A percentile compares a stretch with the other conserved stretches of the same genome.
These are phyloP conservation scores for Oxyruncus cristatus DNA, from an alignment of 2,113 vertebrate species.

Conservation along the genomic window DNA sequence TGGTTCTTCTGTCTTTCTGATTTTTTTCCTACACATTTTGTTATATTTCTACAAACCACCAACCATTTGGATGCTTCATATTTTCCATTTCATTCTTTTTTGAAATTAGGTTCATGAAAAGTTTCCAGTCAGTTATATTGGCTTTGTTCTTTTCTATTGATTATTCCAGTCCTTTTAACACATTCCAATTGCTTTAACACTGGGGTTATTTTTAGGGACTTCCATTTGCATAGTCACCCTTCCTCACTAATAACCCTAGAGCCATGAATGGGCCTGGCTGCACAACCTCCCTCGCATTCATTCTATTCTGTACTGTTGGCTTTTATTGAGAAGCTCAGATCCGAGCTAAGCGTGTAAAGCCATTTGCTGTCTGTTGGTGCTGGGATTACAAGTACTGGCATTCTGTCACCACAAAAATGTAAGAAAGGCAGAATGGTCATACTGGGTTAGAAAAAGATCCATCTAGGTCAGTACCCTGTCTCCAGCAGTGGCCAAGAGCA, in stretches of 20 bases:
- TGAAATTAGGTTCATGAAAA: not conserved
- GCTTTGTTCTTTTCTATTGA: not conserved
- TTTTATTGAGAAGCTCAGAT: not conserved
- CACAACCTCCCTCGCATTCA: not conserved
- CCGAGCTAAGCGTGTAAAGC: not conserved
- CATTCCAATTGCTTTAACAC: not conserved
- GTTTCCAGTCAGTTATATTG: not conserved
- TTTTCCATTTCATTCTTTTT: not conserved
- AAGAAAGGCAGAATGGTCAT: not conserved
- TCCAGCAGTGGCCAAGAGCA: not conserved
- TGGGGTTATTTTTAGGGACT: slow-evolving; percentile 34
- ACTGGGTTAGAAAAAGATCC: not conserved
- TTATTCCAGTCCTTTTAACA: slow-evolving; percentile 41
- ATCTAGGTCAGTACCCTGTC: not conserved
- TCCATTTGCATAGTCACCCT: not conserved
- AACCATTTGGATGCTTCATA: not conserved
- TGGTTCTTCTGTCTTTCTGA: not conserved
- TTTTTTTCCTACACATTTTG: not conserved
- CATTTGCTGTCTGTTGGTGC: not conserved
- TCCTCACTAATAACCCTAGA: not conserved
- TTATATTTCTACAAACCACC: not conserved
- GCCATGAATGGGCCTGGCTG: not conserved
- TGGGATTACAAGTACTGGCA: not conserved
- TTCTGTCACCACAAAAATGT: not conserved
- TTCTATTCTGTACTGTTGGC: not conserved